Evolutionary conservation across 64 coral and sea anemone genomes (phyloP).

Genomic region (Pocillopora verrucosa): DNA sequence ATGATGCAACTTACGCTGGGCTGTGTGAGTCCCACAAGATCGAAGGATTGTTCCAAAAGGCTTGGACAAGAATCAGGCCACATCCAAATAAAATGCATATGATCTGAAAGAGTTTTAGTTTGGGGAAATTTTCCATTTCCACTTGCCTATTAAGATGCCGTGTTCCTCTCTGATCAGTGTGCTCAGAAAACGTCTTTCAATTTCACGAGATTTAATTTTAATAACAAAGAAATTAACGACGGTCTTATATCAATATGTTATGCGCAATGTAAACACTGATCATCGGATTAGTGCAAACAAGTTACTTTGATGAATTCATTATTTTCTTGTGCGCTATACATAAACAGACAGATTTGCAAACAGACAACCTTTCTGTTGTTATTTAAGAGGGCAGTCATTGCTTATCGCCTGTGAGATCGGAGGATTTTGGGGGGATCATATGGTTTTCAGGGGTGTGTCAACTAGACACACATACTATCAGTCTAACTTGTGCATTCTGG

Average conservation of each 20-base stretch:
- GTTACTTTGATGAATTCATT: not conserved
- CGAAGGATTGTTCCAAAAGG: constrained; percentile 12
- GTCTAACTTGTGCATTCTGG: no score
- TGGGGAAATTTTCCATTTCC: not conserved
- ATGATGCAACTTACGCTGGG: not conserved
- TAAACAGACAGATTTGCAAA: not conserved
- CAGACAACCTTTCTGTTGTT: no score
- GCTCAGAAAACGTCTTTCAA: not conserved
- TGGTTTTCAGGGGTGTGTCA: no score
- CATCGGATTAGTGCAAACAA: not conserved
- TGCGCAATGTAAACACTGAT: not conserved
- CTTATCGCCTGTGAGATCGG: no score
- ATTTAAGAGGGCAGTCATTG: no score
- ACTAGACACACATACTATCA: no score
- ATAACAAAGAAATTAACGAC: not conserved
- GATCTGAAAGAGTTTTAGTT: not conserved
- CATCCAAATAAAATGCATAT: not conserved
- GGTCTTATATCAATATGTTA: not conserved
- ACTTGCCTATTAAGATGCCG: not conserved
- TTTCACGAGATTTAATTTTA: not conserved
- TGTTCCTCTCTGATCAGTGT: not conserved
- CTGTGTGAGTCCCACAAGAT: constrained; percentile 5
- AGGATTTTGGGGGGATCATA: no score
- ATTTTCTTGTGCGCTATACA: not conserved
- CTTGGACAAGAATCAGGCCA: not conserved